These are phyloP conservation scores for Palaemon carinicauda DNA, from an alignment of 1,140 invertebrate genomes.

Conservation along the genomic window DNA sequence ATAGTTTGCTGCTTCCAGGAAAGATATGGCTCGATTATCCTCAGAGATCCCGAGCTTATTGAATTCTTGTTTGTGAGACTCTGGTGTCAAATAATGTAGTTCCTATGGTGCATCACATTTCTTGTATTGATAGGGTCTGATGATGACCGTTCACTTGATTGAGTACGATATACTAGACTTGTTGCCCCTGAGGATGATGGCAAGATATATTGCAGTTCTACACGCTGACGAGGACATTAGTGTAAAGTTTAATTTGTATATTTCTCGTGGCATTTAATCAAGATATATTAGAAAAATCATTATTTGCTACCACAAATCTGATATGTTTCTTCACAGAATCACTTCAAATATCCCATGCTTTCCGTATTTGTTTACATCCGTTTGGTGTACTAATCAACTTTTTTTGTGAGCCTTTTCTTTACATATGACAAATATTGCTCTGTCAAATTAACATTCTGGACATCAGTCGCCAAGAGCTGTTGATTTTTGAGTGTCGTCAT, in stretches of 20 bases:
- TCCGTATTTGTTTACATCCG: background rate
- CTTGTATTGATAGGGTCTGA: background rate
- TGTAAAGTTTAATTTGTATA: background rate
- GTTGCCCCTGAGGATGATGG: background rate
- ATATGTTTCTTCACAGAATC: background rate
- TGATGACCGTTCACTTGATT: background rate
- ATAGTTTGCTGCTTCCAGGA: too few relatives aligned
- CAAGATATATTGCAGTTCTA: background rate
- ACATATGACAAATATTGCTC: too few relatives aligned
- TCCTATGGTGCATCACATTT: background rate
- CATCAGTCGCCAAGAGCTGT: too few relatives aligned
- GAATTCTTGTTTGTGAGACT: too few relatives aligned
- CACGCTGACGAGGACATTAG: background rate
- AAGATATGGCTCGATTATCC: too few relatives aligned
- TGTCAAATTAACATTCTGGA: too few relatives aligned
- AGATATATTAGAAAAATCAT: background rate
- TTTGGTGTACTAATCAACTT: background rate
- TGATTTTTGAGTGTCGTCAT: too few relatives aligned
- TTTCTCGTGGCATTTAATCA: background rate
- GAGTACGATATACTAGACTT: background rate
- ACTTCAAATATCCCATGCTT: background rate
- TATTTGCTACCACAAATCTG: background rate
- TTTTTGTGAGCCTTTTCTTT: too few relatives aligned
- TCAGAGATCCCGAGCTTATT: too few relatives aligned
- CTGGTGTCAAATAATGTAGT: background rate